Percentiles rank a stretch among this genome's conserved stretches.
Conservation (phyloP, 2,888 invertebrate species). For the Brenthis ino region DNA sequence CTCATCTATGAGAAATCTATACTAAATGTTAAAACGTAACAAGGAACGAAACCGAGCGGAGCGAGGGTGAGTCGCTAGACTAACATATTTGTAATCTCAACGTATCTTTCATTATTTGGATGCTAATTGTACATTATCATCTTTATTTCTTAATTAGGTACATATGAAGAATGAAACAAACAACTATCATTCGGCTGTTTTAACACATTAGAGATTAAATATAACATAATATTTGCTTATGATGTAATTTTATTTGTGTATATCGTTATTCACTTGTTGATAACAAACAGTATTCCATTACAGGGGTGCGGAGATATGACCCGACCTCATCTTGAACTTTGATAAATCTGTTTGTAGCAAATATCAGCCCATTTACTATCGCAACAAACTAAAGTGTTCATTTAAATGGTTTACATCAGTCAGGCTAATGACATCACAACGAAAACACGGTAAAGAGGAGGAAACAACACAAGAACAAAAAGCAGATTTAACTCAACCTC, state of each 20-base stretch:
- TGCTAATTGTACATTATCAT: not conserved
- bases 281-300: constrained; percentile 56
- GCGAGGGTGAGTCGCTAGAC: no score
- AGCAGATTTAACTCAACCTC: constrained; percentile 29
- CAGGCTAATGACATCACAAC: constrained; percentile 63
- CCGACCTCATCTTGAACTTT: constrained; percentile 69
- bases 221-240: constrained; percentile 36
- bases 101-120: no score
- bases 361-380: constrained; percentile 59
- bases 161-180: not conserved
- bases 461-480: constrained; percentile 41
- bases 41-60: no score
- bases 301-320: constrained; percentile 51
- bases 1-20: no score
- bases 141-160: constrained; percentile 4
- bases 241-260: constrained; percentile 43
- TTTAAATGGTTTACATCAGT: constrained; percentile 48
- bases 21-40: no score
- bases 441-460: constrained; percentile 46
- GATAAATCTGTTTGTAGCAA: constrained; percentile 65
- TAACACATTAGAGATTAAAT: constrained; percentile 2
- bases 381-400: constrained; percentile 50
- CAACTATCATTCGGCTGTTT: not conserved
- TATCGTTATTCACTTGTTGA: constrained; percentile 43
- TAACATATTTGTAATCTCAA: no score